Evolutionary conservation across 2,797 vertebrate species (phyloP).

Genomic region (Gallirallus australis): DNA sequence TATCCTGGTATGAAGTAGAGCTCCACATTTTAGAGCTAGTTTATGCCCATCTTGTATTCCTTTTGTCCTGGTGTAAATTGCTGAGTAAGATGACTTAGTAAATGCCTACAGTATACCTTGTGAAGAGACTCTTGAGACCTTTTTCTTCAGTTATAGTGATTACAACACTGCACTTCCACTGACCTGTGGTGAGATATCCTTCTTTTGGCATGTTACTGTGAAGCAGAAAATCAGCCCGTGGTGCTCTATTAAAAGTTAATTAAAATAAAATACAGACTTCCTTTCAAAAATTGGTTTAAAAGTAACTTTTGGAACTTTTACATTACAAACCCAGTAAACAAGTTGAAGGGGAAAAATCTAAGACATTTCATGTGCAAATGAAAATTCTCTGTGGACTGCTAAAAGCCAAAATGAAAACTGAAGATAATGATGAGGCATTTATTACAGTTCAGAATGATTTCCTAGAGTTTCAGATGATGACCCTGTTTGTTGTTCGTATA

Average conservation of each 20-base stretch:
- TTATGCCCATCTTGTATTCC: not conserved
- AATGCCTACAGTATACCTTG: not conserved
- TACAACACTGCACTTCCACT: not conserved
- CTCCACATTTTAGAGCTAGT: not conserved
- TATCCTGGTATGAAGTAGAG: not conserved
- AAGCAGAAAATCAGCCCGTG: not conserved
- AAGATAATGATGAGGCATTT: not conserved
- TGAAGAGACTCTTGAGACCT: not conserved
- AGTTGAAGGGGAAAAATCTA: not conserved
- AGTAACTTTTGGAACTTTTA: not conserved
- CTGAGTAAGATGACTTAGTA: not conserved
- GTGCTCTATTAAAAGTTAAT: not conserved
- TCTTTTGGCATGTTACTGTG: not conserved
- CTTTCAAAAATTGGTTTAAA: not conserved
- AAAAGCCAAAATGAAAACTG: not conserved
- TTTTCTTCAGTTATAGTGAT: not conserved
- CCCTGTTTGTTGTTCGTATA: slow-evolving; percentile 13
- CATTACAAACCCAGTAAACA: not conserved
- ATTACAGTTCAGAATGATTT: slow-evolving; percentile 12
- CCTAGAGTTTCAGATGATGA: not conserved
- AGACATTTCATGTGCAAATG: not conserved
- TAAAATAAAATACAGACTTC: not conserved
- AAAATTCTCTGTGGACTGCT: not conserved
- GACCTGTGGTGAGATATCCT: not conserved
- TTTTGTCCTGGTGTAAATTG: not conserved